phyloP scores from a whole-genome alignment of 37 sponge, comb jelly and placozoan genomes.

The Ephydatia muelleri region DNA sequence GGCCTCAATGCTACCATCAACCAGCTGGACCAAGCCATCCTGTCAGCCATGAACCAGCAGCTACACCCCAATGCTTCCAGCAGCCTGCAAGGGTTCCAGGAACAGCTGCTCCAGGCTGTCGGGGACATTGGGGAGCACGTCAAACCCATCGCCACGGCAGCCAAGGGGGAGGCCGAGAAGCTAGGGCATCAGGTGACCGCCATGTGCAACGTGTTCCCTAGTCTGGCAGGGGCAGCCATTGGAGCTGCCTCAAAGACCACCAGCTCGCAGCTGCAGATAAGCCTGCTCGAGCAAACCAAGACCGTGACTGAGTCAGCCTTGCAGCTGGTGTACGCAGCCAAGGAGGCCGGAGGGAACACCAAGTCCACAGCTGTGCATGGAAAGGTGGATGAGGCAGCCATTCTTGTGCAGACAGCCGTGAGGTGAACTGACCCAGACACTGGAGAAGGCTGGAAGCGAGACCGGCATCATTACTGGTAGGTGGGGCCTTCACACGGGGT shows the following conservation, averaged over 20 bases:
- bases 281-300: constrained; percentile 80
- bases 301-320: constrained; percentile 84
- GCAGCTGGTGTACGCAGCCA: constrained; percentile 81
- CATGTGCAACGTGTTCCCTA: constrained; percentile 78
- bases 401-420: constrained; percentile 63
- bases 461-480: constrained; percentile 62
- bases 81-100: constrained; percentile 82
- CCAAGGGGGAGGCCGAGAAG: constrained; percentile 95
- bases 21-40: constrained; percentile 83
- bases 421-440: constrained; percentile 61
- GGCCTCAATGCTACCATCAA: constrained; percentile 71
- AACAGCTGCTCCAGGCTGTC: constrained; percentile 69
- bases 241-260: constrained; percentile 86
- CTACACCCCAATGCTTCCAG: constrained; percentile 77
- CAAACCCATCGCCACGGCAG: constrained; percentile 75
- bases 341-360: constrained; percentile 89
- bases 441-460: constrained; percentile 79
- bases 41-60: constrained; percentile 77
- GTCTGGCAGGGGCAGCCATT: constrained; percentile 80
- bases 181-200: constrained; percentile 91
- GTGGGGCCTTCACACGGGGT: neutral
- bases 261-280: constrained; percentile 63
- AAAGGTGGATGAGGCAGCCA: constrained; percentile 71
- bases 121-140: constrained; percentile 78
- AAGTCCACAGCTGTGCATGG: constrained; percentile 46